Evolutionary conservation across 2,888 invertebrate genomes (phyloP), one percentile per base, ranked within the genome.

Genomic region (Crocallis elinguaria): DNA sequence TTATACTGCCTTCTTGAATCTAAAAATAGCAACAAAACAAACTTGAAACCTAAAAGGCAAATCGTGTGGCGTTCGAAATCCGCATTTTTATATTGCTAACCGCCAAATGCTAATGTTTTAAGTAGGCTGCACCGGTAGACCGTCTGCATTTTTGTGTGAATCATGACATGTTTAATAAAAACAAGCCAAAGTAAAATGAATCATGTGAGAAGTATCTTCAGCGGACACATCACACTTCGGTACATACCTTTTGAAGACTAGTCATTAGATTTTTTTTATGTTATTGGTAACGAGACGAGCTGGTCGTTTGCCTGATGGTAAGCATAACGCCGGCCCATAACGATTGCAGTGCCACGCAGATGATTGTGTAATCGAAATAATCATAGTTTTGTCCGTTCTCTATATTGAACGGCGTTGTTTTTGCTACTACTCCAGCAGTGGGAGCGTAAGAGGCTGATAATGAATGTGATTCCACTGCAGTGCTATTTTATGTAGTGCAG

Each of bases 81-180:
- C 33, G 39, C 48, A 37, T 48, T 51, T 39, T n/a, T n/a, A n/a
- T 57, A 51, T 35, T 49, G 54, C 45, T 33, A 33, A 42, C 39
- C 48, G 27, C 38, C 35, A 32, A 44, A 49, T 13, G 17, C 36
- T 35, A 44, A 44, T 39, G 44, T 52, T 27, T 56, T 51, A 53
- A 61, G 49, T 60, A 55, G 41, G 33, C 45, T 60, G 60, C 38
- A 50, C 57, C 68, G 64, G 60, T 52, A 69, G 52, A 41, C 1
- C 49, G 61, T 57, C 69, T 77, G 77, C 77, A 79, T 79, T 77
- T 77, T 73, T 79, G 66, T 46, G 59, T 79, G 80, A 81, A 46
- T 81, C 79, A 79, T 23, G 41, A 45, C 52, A 57, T 25, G 43
- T 50, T 58, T 61, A 55, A 46, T 48, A 57, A 49, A 64, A 66